Percentiles rank a stretch among this genome's conserved stretches.
Evolutionary conservation across 2,888 invertebrate genomes (phyloP).

Genomic region (Atrina japonica): DNA sequence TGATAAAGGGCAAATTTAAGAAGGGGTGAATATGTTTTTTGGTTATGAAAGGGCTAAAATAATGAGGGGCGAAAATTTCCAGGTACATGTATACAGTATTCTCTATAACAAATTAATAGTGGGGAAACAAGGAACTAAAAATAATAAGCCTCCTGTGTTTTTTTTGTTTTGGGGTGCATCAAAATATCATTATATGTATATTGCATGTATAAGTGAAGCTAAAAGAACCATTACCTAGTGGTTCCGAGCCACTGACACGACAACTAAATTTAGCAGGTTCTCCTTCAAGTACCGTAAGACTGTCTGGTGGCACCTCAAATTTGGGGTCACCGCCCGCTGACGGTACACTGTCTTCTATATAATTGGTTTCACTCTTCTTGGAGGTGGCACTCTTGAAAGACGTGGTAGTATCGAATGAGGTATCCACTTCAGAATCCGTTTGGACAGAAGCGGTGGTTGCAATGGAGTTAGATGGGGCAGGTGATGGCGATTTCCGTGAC

Average conservation of each 20-base stretch:
- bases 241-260: constrained; percentile 71
- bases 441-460: constrained; percentile 47
- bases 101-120: no score
- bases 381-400: constrained; percentile 51
- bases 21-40: no score
- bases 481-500: constrained; percentile 44
- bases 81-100: no score
- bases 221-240: constrained; percentile 76
- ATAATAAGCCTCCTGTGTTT: no score
- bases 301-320: constrained; percentile 72
- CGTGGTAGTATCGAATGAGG: constrained; percentile 41
- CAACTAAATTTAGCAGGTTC: constrained; percentile 74
- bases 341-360: constrained; percentile 65
- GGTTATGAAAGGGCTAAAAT: no score
- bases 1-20: no score
- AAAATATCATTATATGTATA: no score
- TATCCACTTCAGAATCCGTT: constrained; percentile 57
- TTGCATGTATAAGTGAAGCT: no score
- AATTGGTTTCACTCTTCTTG: constrained; percentile 53
- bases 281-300: constrained; percentile 71
- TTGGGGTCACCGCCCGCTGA: constrained; percentile 74
- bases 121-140: no score
- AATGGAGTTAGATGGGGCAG: constrained; percentile 23
- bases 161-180: no score
- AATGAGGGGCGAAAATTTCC: no score